Base-by-base conservation (phyloP, 2,888 invertebrate species). In the Drosophila affinis region DNA sequence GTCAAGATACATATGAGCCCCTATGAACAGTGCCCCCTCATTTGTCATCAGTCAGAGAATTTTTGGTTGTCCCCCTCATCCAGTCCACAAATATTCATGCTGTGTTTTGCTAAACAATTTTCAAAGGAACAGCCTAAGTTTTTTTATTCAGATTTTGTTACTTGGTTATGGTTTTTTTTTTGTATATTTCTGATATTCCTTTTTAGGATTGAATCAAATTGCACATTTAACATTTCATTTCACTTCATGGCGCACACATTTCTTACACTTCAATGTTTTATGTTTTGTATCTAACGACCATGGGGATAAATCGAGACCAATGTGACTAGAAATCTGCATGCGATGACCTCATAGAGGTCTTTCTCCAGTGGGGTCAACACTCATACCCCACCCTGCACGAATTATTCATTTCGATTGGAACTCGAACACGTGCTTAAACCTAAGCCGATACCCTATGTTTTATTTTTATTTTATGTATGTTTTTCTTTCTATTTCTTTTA, bases 61-160 rank as follows among this genome's bases (percentile, higher is more conserved):
- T 70, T 53, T 61, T 32, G 12, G 39, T 54, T 39, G 18, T 32
- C 32, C 53, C 51, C 9, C 9, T 54, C 71, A 73, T 45, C 9
- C 27, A 27, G 12, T 49, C 24, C 44, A 48, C 18, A 56, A 75
- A 74, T 69, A 74, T 87, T 90, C 89, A 89, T 79, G 84, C 89
- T 90, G 89, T 89, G 89, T 89, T 89, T 89, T 88, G 89, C 89
- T 87, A 71, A 76, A 75, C 18, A 64, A 62, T 79, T 76, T 69
- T 47, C n/a, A 52, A 51, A 57, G 55, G 52, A 62, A 64, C 49
- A 71, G 21, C 21, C 21, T 21, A 21, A n/a, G n/a, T 47, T 3
- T 49, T 57, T 56, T 52, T 57, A 64, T 53, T 67, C 9, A 18
- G 6, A 46, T 45, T 9, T 17, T n/a, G 49, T 63, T n/a, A 24